Percentiles rank a stretch among this genome's conserved stretches.
These are phyloP conservation scores for Invenusta paracnida DNA, from an alignment of 2,888 invertebrate genomes.

Conservation along the genomic window DNA sequence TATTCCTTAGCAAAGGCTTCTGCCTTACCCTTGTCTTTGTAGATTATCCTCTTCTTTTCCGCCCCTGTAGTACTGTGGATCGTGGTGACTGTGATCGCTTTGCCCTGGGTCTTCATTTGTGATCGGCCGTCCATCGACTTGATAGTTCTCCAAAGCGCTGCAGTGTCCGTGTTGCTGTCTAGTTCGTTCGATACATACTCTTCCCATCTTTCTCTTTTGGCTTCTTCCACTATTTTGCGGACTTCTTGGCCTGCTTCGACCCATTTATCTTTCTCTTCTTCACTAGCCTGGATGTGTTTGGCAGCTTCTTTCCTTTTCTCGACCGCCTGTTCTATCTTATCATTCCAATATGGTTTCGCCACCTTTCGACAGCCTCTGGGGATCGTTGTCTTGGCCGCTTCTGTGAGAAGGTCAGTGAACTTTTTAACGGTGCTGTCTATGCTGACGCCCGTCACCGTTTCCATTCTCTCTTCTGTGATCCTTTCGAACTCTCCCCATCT, in stretches of 20 bases:
- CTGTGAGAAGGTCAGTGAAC: not conserved
- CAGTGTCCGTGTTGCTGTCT: not conserved
- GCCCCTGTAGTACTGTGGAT: not conserved
- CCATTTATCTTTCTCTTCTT: not conserved
- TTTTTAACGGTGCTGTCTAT: not conserved
- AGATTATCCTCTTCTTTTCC: not conserved
- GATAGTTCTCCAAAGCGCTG: not conserved
- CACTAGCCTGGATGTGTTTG: not conserved
- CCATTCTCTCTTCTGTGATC: not conserved
- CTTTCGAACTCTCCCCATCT: not conserved
- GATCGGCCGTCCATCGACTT: not conserved
- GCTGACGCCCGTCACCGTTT: not conserved
- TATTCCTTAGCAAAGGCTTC: too few species aligned
- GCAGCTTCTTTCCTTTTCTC: not conserved
- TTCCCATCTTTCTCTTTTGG: not conserved
- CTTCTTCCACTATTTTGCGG: not conserved
- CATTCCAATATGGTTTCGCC: not conserved
- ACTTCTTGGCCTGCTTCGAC: not conserved
- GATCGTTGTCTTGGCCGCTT: not conserved
- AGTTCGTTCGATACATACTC: not conserved
- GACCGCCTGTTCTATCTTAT: not conserved
- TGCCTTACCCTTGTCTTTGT: not conserved
- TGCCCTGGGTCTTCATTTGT: not conserved
- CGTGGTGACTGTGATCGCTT: not conserved
- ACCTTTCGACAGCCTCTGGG: not conserved